phyloP scores from a whole-genome alignment of 64 coral and sea anemone species.

The Acropora tenuis region DNA sequence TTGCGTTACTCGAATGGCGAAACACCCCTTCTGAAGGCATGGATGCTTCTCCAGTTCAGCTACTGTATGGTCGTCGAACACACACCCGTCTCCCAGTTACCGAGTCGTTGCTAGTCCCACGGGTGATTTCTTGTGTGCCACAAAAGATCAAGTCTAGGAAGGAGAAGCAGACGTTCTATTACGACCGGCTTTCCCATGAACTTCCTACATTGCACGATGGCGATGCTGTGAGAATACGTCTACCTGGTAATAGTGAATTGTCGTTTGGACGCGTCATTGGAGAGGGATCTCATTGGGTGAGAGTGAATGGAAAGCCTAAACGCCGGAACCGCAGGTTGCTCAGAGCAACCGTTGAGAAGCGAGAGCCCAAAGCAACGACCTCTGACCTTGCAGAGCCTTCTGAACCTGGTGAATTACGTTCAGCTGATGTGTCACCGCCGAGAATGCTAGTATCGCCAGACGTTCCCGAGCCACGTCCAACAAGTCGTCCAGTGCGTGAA shows the following conservation, averaged over 20 bases:
- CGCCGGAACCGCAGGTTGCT: background rate
- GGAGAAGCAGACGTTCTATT: background rate
- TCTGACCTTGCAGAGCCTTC: background rate
- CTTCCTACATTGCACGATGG: background rate
- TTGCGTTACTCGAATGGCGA: too few species aligned
- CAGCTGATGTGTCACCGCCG: background rate
- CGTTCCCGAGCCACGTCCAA: background rate
- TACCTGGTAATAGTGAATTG: background rate
- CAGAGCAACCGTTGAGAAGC: background rate
- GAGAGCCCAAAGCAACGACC: background rate
- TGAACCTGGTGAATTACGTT: background rate
- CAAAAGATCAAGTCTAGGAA: too few species aligned
- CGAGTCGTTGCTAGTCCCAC: too few species aligned
- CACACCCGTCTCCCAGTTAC: too few species aligned
- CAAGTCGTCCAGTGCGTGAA: slow-evolving; percentile 17
- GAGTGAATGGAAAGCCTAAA: background rate
- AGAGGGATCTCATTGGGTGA: background rate
- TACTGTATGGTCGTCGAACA: too few species aligned
- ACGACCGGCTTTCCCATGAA: background rate
- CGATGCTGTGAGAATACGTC: background rate
- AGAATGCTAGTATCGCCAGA: background rate
- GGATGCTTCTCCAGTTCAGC: too few species aligned
- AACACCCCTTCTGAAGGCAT: too few species aligned
- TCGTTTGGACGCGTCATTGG: slow-evolving; percentile 8
- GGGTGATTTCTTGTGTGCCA: too few species aligned